Evolutionary conservation across 2,888 invertebrate genomes (phyloP), one percentile per base, ranked within the genome.

Genomic region (Caradrina kadenii): DNA sequence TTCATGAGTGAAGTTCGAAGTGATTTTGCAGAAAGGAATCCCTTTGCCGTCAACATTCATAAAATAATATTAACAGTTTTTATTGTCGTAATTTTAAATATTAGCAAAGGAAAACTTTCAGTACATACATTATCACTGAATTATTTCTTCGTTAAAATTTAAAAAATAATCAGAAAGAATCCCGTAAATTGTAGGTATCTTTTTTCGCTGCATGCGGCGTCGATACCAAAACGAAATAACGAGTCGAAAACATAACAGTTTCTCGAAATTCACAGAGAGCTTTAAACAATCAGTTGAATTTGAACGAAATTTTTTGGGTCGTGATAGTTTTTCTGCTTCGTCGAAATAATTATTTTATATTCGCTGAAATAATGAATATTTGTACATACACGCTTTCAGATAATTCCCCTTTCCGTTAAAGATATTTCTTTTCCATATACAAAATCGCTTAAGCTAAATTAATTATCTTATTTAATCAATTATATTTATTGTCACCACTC

Each of bases 281-380:
- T 74, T 62, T 61, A 61, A 56, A 73, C 56, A 61, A 79, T 59
- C 53, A 62, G 62, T 54, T n/a, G 53, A 42, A 48, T 73, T 64
- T 64, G n/a, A 22, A 39, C 39, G 15, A 45, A 22, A 17, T 74
- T 61, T 74, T 63, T 60, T 45, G 15, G 35, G 45, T 58, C 15
- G 35, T 35, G 8, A 35, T 1, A 35, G 35, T 35, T 35, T 35
- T 35, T 35, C 35, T 8, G 35, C 31, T 35, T 8, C 35, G 35
- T 35, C 1, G 1, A 26, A 26, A 35, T 35, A 35, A 35, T 31
- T 4, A 31, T 7, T 35, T 8, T 8, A 8, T 8, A 8, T 35
- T 35, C 35, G 8, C 8, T 1, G 35, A 35, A 35, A 8, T 35
- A 35, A 35, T 35, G 35, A 35, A 8, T 8, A 8, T 8, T 52